phyloP scores from a whole-genome alignment of 2,888 invertebrate genomes.

The Acleris holmiana region DNA sequence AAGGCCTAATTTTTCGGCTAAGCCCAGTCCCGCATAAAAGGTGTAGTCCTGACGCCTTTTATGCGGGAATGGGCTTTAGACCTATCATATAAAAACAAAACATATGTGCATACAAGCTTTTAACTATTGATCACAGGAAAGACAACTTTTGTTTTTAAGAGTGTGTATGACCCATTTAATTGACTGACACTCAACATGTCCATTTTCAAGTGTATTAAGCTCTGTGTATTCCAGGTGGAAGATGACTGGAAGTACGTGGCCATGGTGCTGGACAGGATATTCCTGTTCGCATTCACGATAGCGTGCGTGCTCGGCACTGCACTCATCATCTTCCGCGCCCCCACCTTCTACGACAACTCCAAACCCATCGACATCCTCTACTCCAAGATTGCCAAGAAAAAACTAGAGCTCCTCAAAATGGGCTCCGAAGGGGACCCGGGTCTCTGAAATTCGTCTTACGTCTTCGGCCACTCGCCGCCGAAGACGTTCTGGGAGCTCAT shows the following conservation, averaged over 20 bases:
- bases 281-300: constrained; percentile 97
- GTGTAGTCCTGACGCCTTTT: too few species aligned
- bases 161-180: too few species aligned
- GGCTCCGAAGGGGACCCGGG: constrained; percentile 88
- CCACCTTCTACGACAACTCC: constrained; percentile 95
- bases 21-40: too few species aligned
- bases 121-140: too few species aligned
- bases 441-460: constrained; percentile 88
- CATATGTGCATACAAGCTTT: too few species aligned
- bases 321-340: constrained; percentile 94
- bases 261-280: constrained; percentile 98
- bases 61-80: too few species aligned
- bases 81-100: too few species aligned
- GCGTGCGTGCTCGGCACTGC: constrained; percentile 96
- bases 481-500: constrained; percentile 86
- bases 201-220: neutral
- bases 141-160: too few species aligned
- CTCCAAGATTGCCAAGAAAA: constrained; percentile 96
- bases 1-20: too few species aligned
- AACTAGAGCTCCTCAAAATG: constrained; percentile 94
- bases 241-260: constrained; percentile 99
- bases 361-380: constrained; percentile 95
- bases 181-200: too few species aligned
- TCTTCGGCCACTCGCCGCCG: constrained; percentile 88
- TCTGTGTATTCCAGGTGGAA: constrained; percentile 87